Evolutionary conservation across 2,888 invertebrate genomes (phyloP).

Genomic region (Saturnia pavonia): DNA sequence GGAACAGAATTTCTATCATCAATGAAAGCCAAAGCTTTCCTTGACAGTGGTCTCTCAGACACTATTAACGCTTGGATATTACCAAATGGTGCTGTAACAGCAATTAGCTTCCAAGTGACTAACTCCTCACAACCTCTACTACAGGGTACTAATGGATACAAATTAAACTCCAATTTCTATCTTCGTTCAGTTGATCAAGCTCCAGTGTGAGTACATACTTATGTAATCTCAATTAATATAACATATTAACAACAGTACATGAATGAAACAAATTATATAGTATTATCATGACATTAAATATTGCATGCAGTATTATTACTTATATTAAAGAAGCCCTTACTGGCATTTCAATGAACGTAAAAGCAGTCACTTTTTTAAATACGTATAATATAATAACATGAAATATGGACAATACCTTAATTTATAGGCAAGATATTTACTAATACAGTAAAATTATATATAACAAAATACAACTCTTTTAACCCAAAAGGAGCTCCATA

Average conservation of each 20-base stretch:
- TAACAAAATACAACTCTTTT: too few relatives aligned
- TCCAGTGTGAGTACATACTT: constrained; percentile 81
- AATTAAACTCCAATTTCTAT: constrained; percentile 89
- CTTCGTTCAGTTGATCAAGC: constrained; percentile 91
- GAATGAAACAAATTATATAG: neutral
- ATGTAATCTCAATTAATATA: neutral
- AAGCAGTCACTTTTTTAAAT: too few relatives aligned
- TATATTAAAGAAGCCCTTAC: too few relatives aligned
- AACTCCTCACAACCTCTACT: constrained; percentile 50
- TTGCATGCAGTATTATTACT: too few relatives aligned
- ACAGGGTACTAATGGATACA: constrained; percentile 40
- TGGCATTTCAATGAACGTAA: too few relatives aligned
- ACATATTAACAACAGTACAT: neutral
- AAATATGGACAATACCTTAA: too few relatives aligned
- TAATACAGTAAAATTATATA: too few relatives aligned
- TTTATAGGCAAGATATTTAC: too few relatives aligned
- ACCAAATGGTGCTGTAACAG: constrained; percentile 89
- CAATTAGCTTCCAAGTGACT: constrained; percentile 82
- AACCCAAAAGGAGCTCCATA: too few relatives aligned
- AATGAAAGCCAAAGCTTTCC: constrained; percentile 89
- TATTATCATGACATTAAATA: neutral
- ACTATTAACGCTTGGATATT: constrained; percentile 90
- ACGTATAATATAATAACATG: too few relatives aligned
- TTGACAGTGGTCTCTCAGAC: constrained; percentile 90
- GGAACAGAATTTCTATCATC: constrained; percentile 88